Conservation (phyloP, 2,113 vertebrate species). For the Petaurus breviceps region DNA sequence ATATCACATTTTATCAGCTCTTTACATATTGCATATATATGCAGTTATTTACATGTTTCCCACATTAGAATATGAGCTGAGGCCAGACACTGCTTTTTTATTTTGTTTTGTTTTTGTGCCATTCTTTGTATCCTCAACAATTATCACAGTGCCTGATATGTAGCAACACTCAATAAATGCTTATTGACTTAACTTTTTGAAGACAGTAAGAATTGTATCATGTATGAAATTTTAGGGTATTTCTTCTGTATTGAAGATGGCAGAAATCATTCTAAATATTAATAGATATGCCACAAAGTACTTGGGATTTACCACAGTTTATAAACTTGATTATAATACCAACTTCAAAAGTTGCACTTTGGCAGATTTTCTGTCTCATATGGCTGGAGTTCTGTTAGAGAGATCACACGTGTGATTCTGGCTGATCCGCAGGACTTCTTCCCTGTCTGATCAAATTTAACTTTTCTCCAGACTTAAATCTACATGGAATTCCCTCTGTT, state of each 20-base stretch:
- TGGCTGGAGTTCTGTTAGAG: neutral
- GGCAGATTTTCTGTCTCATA: conserved; percentile 9
- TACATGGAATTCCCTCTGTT: conserved; percentile 16
- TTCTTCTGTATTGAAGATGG: neutral
- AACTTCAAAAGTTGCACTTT: conserved; percentile 2
- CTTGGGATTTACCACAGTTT: neutral
- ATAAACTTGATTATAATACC: neutral
- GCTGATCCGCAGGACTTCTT: neutral
- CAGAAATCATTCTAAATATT: neutral
- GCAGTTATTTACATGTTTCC: neutral
- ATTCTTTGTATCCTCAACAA: neutral
- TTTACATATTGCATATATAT: neutral
- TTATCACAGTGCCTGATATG: neutral
- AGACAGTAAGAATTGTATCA: neutral
- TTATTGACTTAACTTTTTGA: neutral
- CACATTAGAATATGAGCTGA: neutral
- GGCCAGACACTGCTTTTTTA: neutral
- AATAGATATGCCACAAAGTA: neutral
- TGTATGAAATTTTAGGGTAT: neutral
- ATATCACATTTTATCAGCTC: neutral
- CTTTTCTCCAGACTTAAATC: neutral
- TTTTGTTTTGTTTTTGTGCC: neutral
- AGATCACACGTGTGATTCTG: neutral
- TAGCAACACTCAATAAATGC: neutral
- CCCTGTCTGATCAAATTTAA: neutral